These are phyloP conservation scores for Parnassius smintheus DNA, from an alignment of 2,888 invertebrate genomes.

Conservation along the genomic window DNA sequence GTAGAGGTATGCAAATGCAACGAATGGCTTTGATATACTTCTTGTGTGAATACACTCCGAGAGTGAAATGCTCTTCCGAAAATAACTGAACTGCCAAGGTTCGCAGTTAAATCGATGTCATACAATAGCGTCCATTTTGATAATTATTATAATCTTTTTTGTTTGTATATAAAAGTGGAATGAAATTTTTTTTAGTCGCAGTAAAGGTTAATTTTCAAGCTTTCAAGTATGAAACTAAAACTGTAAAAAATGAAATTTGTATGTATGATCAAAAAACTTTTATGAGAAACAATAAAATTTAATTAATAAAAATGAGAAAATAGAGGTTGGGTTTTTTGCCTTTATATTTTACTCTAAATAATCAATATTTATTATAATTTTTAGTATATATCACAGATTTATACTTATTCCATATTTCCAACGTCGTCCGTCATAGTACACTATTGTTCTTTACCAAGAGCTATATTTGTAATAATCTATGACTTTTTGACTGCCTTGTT, in stretches of 20 bases:
- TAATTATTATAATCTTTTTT: constrained; percentile 42
- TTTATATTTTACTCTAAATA: no score
- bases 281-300: no score
- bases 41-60: constrained; percentile 23
- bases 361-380: no score
- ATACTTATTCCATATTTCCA: no score
- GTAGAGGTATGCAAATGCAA: no score
- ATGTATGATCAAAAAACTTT: constrained; percentile 30
- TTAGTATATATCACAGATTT: no score
- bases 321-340: no score
- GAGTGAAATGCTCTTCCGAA: constrained; percentile 34
- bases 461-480: no score
- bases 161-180: constrained; percentile 54
- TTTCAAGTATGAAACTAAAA: constrained; percentile 26
- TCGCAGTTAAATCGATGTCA: constrained; percentile 40
- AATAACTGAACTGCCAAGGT: constrained; percentile 51
- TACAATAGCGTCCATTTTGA: constrained; percentile 42
- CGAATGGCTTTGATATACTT: constrained; percentile 8
- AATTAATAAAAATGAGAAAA: no score
- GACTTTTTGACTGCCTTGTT: no score
- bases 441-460: no score
- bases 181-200: constrained; percentile 42
- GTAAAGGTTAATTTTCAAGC: constrained; percentile 40
- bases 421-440: no score
- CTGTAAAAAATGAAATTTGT: constrained; percentile 52